Conservation (phyloP, 2,888 invertebrate genomes). For the Epistrophe grossulariae region DNA sequence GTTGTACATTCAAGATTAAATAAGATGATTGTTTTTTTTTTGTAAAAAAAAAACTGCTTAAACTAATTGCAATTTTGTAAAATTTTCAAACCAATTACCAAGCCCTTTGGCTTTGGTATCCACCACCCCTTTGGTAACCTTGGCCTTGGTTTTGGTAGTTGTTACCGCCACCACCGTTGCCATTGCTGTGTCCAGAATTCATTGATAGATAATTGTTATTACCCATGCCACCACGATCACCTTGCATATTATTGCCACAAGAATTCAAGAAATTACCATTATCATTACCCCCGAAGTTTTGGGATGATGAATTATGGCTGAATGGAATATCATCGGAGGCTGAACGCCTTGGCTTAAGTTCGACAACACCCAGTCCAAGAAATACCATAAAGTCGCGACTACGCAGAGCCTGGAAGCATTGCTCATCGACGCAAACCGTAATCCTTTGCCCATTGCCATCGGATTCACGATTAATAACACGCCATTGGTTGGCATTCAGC, state of each 20-base stretch:
- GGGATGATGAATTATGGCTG: slow-evolving; percentile 28
- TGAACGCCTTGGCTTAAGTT: slow-evolving; percentile 45
- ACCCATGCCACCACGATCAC: slow-evolving; percentile 36
- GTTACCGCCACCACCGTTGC: slow-evolving; percentile 5
- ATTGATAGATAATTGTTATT: slow-evolving; percentile 43
- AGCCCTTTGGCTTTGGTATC: slow-evolving; percentile 55
- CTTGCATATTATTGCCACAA: slow-evolving; percentile 37
- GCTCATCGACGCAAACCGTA: slow-evolving; percentile 69
- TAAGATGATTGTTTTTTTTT: neutral
- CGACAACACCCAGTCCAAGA: slow-evolving; percentile 62
- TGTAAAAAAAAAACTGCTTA: neutral
- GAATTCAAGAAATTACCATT: slow-evolving; percentile 3
- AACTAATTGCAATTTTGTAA: neutral
- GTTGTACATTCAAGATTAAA: slow-evolving; percentile 56
- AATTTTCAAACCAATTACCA: slow-evolving; percentile 35
- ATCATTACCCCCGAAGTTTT: neutral
- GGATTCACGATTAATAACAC: slow-evolving; percentile 52
- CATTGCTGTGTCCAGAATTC: slow-evolving; percentile 39
- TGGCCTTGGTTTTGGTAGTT: slow-evolving; percentile 35
- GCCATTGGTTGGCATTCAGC: slow-evolving; percentile 56
- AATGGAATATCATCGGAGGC: slow-evolving; percentile 28
- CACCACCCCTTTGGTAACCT: slow-evolving; percentile 43
- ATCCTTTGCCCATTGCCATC: slow-evolving; percentile 64
- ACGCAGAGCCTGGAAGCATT: slow-evolving; percentile 63
- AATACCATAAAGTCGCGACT: slow-evolving; percentile 66